Conservation (phyloP, 1,140 invertebrate genomes). For the Euborellia annulipes region DNA sequence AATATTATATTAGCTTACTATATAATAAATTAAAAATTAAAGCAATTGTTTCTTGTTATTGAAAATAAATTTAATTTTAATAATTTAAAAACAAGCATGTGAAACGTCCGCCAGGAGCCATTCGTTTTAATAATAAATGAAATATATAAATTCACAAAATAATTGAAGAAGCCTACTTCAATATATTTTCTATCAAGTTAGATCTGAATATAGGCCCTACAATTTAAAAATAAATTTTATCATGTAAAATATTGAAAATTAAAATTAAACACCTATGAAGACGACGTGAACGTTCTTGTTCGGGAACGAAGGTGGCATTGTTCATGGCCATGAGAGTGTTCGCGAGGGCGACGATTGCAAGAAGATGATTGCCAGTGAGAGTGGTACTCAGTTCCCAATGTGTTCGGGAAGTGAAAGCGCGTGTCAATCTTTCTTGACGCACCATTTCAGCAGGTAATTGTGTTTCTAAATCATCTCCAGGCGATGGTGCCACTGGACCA, state of each 20-base stretch:
- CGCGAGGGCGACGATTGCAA: constrained; percentile 83
- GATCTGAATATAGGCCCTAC: too few species aligned
- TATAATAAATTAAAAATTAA: not conserved
- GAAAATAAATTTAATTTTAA: constrained; percentile 2
- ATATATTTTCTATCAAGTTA: too few species aligned
- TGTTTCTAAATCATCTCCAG: constrained; percentile 28
- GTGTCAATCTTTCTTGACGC: constrained; percentile 56
- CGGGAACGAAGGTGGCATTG: constrained; percentile 79
- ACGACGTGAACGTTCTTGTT: constrained; percentile 62
- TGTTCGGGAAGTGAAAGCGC: constrained; percentile 65
- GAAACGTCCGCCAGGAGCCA: too few species aligned
- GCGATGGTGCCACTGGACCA: not conserved
- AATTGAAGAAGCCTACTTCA: too few species aligned
- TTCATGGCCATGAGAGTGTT: constrained; percentile 98
- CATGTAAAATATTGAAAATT: too few species aligned
- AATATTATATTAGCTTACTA: too few species aligned
- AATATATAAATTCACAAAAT: too few species aligned
- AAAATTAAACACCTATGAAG: constrained; percentile 40
- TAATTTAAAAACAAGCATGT: too few species aligned
- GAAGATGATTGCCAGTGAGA: constrained; percentile 86
- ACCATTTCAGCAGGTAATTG: constrained; percentile 57
- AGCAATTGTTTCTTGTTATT: not conserved
- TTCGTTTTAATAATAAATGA: too few species aligned
- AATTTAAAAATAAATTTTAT: too few species aligned
- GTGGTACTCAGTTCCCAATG: constrained; percentile 94